Conservation (phyloP, 2,113 vertebrate genomes). For the Erythrolamprus reginae region DNA sequence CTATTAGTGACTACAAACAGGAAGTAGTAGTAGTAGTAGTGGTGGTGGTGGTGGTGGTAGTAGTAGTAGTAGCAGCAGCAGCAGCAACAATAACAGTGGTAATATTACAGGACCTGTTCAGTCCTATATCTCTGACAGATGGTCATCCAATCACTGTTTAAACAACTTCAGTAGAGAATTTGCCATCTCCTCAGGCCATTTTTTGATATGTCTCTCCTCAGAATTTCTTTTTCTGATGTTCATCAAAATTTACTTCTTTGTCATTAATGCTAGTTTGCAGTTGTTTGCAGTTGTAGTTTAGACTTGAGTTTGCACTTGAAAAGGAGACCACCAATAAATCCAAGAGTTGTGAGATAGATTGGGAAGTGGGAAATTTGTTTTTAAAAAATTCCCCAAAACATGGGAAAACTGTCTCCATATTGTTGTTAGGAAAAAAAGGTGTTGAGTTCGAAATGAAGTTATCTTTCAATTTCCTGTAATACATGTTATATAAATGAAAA, state of each 20-base stretch:
- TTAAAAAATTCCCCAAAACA: not conserved
- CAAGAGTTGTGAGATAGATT: not conserved
- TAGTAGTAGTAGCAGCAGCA: no score
- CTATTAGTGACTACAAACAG: not conserved
- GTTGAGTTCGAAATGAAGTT: not conserved
- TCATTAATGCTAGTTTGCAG: not conserved
- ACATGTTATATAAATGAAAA: not conserved
- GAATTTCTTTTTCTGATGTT: not conserved
- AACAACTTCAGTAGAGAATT: not conserved
- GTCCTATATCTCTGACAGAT: not conserved
- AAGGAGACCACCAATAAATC: not conserved
- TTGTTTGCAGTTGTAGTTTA: not conserved
- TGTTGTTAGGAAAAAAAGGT: not conserved
- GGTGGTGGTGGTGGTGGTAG: no score
- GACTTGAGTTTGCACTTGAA: not conserved
- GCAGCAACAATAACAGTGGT: no score
- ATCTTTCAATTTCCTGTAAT: not conserved
- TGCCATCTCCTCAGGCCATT: not conserved
- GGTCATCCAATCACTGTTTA: not conserved
- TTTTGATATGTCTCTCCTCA: not conserved
- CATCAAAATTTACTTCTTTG: not conserved
- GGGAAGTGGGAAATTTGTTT: not conserved
- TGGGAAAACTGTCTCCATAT: not conserved
- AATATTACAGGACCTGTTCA: not conserved
- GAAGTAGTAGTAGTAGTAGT: not conserved